These are phyloP conservation scores for Heliangelus exortis DNA, from an alignment of 2,797 vertebrate species.

Conservation along the genomic window DNA sequence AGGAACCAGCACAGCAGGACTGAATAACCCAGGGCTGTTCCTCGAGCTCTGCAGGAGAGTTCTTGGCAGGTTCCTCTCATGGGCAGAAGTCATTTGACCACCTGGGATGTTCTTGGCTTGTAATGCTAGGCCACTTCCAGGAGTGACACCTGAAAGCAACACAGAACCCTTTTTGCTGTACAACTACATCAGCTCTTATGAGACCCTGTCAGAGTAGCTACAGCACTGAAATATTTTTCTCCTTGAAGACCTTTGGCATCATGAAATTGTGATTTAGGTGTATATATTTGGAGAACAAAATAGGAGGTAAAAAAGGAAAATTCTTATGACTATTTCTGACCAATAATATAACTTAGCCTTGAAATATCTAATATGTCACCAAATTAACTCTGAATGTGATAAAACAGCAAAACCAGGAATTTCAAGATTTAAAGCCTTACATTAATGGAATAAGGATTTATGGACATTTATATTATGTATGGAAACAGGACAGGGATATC, in stretches of 20 bases:
- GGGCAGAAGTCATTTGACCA: background rate
- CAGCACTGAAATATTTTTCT: background rate
- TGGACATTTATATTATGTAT: background rate
- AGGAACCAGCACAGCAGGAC: background rate
- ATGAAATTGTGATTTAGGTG: background rate
- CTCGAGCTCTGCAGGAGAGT: background rate
- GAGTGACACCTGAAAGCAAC: background rate
- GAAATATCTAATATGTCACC: background rate
- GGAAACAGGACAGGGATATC: background rate
- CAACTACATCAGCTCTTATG: background rate
- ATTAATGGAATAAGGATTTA: background rate
- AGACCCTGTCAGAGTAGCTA: background rate
- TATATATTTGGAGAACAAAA: background rate
- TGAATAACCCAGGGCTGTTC: background rate
- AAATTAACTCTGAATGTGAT: background rate
- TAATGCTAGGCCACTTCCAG: background rate
- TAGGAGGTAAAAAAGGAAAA: background rate
- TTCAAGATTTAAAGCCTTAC: background rate
- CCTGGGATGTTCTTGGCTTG: background rate
- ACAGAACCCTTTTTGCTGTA: background rate
- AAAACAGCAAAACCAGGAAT: background rate
- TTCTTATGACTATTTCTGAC: accelerated
- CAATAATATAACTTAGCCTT: background rate
- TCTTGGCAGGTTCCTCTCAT: background rate
- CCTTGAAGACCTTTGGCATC: background rate